phyloP scores from a whole-genome alignment of 2,888 invertebrate species.

The Tridacna gigas region DNA sequence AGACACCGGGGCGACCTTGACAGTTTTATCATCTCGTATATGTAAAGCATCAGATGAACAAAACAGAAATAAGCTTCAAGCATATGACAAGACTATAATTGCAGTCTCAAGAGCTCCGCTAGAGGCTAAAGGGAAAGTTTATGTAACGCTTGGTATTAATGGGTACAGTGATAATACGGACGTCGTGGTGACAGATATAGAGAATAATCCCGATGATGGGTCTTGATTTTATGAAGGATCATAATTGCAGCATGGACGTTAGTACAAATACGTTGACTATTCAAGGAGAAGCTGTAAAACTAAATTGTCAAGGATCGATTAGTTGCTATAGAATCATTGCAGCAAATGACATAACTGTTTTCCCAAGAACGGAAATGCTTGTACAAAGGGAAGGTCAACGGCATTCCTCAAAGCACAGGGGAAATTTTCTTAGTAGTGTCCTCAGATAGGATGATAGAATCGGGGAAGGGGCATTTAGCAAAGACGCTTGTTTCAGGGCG shows the following conservation, averaged over 20 bases:
- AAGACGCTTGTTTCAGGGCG: neutral
- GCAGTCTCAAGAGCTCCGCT: constrained; percentile 20
- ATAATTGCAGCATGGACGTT: constrained; percentile 16
- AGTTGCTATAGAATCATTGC: neutral
- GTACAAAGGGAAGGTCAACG: neutral
- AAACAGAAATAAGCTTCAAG: neutral
- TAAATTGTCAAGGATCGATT: neutral
- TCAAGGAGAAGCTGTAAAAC: no score
- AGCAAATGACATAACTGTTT: neutral
- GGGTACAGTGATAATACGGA: constrained; percentile 1
- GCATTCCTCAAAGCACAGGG: no score
- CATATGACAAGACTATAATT: constrained; percentile 24
- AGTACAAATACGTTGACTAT: no score
- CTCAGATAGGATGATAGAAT: no score
- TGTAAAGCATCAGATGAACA: no score
- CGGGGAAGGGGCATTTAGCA: neutral
- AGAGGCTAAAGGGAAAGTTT: constrained; percentile 17
- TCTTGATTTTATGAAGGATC: constrained; percentile 22
- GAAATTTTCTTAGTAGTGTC: no score
- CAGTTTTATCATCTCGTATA: no score
- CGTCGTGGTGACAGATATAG: neutral
- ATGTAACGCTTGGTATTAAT: neutral
- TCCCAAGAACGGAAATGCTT: constrained; percentile 5
- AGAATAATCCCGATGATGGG: constrained; percentile 27
- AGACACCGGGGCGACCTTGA: neutral